These are phyloP conservation scores for Ceratosolen fusciceps DNA, from an alignment of 1,140 invertebrate species.

Conservation along the genomic window DNA sequence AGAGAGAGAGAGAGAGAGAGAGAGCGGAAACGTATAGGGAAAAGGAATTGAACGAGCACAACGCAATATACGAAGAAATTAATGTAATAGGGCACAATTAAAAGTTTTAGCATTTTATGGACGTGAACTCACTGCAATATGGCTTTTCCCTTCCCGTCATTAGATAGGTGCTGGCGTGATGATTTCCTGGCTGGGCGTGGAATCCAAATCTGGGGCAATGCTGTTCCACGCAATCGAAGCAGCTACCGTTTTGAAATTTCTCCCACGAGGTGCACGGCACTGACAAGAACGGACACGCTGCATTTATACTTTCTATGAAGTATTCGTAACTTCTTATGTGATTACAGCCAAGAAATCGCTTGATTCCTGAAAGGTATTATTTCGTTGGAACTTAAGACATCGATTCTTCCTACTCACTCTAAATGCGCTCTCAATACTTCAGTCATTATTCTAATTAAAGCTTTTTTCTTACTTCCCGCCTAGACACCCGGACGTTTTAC, in stretches of 20 bases:
- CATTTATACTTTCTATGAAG: conserved; percentile 88
- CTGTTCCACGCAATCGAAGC: conserved; percentile 79
- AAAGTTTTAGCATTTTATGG: neutral
- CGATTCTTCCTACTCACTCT: neutral
- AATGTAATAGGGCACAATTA: neutral
- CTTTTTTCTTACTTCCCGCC: too few relatives aligned
- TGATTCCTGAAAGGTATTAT: conserved; percentile 74
- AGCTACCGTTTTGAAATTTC: conserved; percentile 81
- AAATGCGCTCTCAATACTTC: too few relatives aligned
- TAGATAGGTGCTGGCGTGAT: conserved; percentile 77
- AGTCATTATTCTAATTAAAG: too few relatives aligned
- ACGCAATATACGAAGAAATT: neutral
- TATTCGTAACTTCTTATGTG: conserved; percentile 88
- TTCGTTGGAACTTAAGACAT: neutral
- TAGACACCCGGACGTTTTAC: too few relatives aligned
- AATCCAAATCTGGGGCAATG: conserved; percentile 81
- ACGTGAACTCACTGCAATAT: conserved; percentile 81
- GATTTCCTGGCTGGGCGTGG: conserved; percentile 73
- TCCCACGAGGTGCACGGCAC: conserved; percentile 86
- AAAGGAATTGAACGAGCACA: too few relatives aligned
- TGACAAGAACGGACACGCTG: conserved; percentile 80
- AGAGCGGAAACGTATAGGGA: too few relatives aligned
- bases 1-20: too few relatives aligned
- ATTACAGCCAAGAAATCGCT: conserved; percentile 86
- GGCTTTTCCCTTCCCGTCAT: conserved; percentile 78